Evolutionary conservation across 2,888 invertebrate genomes (phyloP).

Genomic region (Caradrina kadenii): DNA sequence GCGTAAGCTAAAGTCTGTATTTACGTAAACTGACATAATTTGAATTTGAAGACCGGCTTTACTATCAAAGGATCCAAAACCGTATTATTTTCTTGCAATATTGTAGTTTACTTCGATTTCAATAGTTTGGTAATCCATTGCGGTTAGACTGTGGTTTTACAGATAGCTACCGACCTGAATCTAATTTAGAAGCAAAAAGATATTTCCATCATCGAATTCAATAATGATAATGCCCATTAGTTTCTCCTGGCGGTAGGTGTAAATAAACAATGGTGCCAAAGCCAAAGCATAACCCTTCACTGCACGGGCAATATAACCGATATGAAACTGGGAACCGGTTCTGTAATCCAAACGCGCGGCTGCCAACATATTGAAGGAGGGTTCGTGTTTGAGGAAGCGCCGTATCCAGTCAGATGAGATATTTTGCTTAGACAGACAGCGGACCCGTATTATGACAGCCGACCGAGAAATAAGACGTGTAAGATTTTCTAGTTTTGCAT

Average conservation of each 20-base stretch:
- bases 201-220: conserved; percentile 23
- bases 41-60: conserved; percentile 2
- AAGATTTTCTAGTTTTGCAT: conserved; percentile 17
- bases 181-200: conserved; percentile 40
- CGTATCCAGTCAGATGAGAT: conserved; percentile 52
- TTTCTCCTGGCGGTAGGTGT: conserved; percentile 35
- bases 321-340: conserved; percentile 58
- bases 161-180: conserved; percentile 34
- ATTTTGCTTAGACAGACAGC: conserved; percentile 50
- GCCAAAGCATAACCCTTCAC: conserved; percentile 48
- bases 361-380: conserved; percentile 56
- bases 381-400: conserved; percentile 63
- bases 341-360: conserved; percentile 57
- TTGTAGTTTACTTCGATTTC: conserved; percentile 13
- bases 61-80: neutral
- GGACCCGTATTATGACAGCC: conserved; percentile 46
- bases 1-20: conserved; percentile 4
- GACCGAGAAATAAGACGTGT: conserved; percentile 37
- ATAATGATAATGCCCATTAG: conserved; percentile 46
- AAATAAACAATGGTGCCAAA: conserved; percentile 50
- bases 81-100: conserved; percentile 6
- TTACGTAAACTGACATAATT: conserved; percentile 15
- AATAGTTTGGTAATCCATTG: conserved; percentile 61
- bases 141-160: conserved; percentile 41
- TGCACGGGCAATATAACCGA: conserved; percentile 42